A percentile compares a stretch with the other conserved stretches of the same genome.
phyloP scores from a whole-genome alignment of 2,797 vertebrate species.

The Periparus ater region DNA sequence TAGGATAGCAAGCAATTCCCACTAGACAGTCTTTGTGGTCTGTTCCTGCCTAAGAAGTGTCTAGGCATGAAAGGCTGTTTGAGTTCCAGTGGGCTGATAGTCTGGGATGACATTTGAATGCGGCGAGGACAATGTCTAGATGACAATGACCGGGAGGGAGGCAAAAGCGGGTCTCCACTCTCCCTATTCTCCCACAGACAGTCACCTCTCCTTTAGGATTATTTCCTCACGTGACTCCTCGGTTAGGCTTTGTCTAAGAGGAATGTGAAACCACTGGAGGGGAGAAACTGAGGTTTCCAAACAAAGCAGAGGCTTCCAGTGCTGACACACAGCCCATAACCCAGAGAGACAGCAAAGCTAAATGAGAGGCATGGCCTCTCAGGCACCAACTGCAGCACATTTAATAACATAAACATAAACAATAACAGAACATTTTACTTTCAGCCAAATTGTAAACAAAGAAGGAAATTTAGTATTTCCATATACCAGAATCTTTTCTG shows the following conservation, averaged over 20 bases:
- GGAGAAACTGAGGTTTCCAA: constrained; percentile 51
- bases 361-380: constrained; percentile 36
- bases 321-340: constrained; percentile 43
- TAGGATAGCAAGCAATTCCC: constrained; percentile 71
- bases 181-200: constrained; percentile 51
- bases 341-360: constrained; percentile 56
- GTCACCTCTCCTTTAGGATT: constrained; percentile 64
- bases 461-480: constrained; percentile 27
- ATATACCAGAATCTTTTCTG: background rate
- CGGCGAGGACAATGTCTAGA: constrained; percentile 71
- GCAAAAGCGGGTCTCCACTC: constrained; percentile 55
- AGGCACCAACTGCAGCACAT: background rate
- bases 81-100: constrained; percentile 73
- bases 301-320: constrained; percentile 63
- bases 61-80: constrained; percentile 75
- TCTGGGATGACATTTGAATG: constrained; percentile 77
- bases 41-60: constrained; percentile 71
- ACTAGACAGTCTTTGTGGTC: constrained; percentile 75
- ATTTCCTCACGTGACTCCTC: constrained; percentile 55
- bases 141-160: constrained; percentile 70
- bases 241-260: constrained; percentile 64
- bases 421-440: constrained; percentile 3
- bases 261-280: constrained; percentile 63
- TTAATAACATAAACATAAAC: too few species aligned
- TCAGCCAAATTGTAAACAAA: constrained; percentile 21